These are phyloP conservation scores for Ennomos fuscantarius DNA, from an alignment of 2,888 invertebrate genomes.

Conservation along the genomic window DNA sequence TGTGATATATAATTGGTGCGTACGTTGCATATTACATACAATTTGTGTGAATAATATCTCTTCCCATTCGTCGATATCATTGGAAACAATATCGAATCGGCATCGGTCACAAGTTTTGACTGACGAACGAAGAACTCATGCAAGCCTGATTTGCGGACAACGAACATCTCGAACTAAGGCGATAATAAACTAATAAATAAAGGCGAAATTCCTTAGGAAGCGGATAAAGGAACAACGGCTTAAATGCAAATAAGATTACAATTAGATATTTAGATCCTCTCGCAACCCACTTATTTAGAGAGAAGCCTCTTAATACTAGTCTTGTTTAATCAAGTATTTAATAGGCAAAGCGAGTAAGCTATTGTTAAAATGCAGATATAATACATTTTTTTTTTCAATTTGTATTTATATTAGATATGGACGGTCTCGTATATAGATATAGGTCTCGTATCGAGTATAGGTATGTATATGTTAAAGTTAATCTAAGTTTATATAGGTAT, in stretches of 20 bases:
- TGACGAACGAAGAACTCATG: conserved; percentile 45
- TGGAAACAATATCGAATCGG: conserved; percentile 19
- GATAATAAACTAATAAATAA: no score
- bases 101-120: conserved; percentile 11
- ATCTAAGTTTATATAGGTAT: no score
- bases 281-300: conserved; percentile 57
- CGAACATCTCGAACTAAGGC: conserved; percentile 46
- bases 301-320: conserved; percentile 57
- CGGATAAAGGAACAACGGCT: conserved; percentile 56
- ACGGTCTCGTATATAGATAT: no score
- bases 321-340: conserved; percentile 56
- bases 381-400: no score
- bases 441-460: no score
- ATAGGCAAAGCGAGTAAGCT: conserved; percentile 40
- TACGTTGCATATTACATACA: not conserved
- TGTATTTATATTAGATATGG: no score
- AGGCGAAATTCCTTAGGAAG: conserved; percentile 47
- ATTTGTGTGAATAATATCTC: no score
- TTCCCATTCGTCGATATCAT: conserved; percentile 3
- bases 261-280: conserved; percentile 66
- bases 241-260: conserved; percentile 70
- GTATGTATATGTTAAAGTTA: no score
- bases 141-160: conserved; percentile 46
- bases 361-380: conserved; percentile 26
- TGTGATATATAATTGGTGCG: not conserved